Evolutionary conservation across 2,797 vertebrate genomes (phyloP).

Genomic region (Premnoplex brunnescens): DNA sequence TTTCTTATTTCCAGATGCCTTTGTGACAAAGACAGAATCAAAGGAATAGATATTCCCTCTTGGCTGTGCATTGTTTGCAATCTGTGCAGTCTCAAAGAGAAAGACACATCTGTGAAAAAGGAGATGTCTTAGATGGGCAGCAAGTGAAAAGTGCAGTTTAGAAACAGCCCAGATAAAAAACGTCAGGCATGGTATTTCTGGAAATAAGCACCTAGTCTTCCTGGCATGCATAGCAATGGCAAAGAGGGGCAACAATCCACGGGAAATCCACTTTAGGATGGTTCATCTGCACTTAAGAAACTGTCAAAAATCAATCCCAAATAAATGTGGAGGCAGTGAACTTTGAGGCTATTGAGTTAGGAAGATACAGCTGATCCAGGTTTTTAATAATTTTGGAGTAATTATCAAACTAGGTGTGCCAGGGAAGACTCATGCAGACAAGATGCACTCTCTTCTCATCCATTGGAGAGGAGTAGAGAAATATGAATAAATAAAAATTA

Average conservation of each 20-base stretch:
- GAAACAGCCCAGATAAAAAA: neutral
- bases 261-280: neutral
- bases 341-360: neutral
- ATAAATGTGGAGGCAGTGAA: neutral
- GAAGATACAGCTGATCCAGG: neutral
- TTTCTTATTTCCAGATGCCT: neutral
- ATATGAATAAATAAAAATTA: neutral
- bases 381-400: neutral
- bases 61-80: neutral
- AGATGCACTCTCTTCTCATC: neutral
- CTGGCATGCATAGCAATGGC: neutral
- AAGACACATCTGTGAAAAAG: neutral
- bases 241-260: neutral
- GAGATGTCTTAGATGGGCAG: neutral
- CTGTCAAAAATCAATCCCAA: neutral
- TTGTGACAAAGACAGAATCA: neutral
- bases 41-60: neutral
- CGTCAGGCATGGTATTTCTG: neutral
- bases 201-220: neutral
- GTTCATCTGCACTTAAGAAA: neutral
- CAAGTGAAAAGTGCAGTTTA: neutral
- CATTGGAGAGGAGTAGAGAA: neutral
- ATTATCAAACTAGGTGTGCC: neutral
- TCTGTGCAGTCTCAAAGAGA: neutral
- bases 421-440: neutral